A percentile compares a stretch with the other conserved stretches of the same genome.
These are phyloP conservation scores for Chinchilla lanigera DNA, from an alignment of 2,113 vertebrate species.

Conservation along the genomic window DNA sequence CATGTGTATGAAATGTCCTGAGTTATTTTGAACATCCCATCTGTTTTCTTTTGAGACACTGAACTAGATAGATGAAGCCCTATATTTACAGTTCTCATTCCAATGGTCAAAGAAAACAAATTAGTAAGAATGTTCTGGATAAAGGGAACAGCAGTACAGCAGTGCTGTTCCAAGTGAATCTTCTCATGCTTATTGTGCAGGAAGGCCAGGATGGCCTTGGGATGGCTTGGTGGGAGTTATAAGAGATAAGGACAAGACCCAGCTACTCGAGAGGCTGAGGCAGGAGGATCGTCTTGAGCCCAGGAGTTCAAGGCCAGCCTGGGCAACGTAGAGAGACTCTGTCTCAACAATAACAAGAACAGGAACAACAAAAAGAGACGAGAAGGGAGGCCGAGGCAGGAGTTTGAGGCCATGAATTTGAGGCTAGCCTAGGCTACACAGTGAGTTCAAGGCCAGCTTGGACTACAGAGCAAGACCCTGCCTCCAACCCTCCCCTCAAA, in stretches of 20 bases:
- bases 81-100: neutral
- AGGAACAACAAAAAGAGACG: neutral
- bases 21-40: constrained; percentile 31
- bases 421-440: too few relatives aligned
- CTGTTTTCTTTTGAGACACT: constrained; percentile 31
- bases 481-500: too few relatives aligned
- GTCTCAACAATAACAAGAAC: neutral
- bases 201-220: neutral
- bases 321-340: neutral
- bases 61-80: neutral
- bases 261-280: neutral
- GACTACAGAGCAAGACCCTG: too few relatives aligned
- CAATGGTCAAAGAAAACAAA: constrained; percentile 14
- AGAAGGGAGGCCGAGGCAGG: too few relatives aligned
- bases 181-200: neutral
- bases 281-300: neutral
- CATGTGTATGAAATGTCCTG: neutral
- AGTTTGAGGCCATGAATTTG: too few relatives aligned
- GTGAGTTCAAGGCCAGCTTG: too few relatives aligned
- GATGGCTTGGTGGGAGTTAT: neutral
- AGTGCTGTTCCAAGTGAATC: neutral
- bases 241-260: neutral
- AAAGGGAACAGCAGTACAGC: neutral
- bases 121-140: neutral
- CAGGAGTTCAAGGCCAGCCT: neutral